phyloP scores from a whole-genome alignment of 2,797 vertebrate species.

The Arrhamphus sclerolepis region DNA sequence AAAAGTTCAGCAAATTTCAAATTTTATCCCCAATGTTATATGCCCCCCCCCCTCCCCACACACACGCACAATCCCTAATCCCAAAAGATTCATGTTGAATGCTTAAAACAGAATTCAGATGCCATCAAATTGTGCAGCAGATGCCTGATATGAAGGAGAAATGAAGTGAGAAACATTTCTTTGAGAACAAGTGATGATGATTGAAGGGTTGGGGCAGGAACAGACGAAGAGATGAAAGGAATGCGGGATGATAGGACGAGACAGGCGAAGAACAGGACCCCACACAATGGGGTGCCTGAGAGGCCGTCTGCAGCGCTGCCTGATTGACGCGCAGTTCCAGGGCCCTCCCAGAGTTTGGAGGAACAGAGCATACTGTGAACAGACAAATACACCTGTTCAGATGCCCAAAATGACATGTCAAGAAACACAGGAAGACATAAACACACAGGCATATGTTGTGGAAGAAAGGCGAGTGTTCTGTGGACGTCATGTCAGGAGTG shows the following conservation, averaged over 20 bases:
- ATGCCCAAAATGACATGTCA: constrained; percentile 46
- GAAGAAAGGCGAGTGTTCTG: constrained; percentile 14
- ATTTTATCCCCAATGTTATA: too few species aligned
- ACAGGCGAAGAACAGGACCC: constrained; percentile 68
- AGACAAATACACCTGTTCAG: constrained; percentile 63
- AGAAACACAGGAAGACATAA: constrained; percentile 29
- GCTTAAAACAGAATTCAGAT: background rate
- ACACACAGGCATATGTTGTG: constrained; percentile 23
- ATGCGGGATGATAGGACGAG: constrained; percentile 63
- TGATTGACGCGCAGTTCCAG: constrained; percentile 66
- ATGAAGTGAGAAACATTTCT: constrained; percentile 27
- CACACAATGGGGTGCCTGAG: constrained; percentile 60
- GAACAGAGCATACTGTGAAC: constrained; percentile 40
- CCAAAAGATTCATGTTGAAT: background rate
- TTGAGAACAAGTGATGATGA: constrained; percentile 53
- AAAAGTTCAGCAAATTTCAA: too few species aligned
- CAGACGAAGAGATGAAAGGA: constrained; percentile 67
- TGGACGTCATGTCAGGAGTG: constrained; percentile 30
- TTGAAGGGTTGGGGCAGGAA: constrained; percentile 48
- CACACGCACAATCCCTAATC: too few species aligned
- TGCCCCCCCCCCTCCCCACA: too few species aligned
- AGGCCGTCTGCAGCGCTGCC: constrained; percentile 64
- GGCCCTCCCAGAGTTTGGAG: constrained; percentile 51
- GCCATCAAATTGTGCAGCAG: background rate
- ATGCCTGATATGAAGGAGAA: constrained; percentile 8